Evolutionary conservation across 2,888 invertebrate genomes (phyloP), one percentile per base, ranked within the genome.

Genomic region (Acanthosepion lycidas): DNA sequence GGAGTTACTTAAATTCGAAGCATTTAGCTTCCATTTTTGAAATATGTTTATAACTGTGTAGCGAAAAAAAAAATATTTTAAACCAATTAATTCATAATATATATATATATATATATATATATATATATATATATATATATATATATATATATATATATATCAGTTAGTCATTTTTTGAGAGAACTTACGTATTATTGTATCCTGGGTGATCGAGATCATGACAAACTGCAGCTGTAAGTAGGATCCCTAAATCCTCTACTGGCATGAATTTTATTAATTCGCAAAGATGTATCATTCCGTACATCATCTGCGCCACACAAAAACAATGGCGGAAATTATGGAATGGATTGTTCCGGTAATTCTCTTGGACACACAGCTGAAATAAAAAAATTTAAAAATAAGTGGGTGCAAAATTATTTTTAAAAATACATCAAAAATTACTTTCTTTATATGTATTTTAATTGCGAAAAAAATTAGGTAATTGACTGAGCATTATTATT

Each of bases 271-370:
- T 97, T 96, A 96, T 96, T 26, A 97, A 96, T 55, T 96, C 96
- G 95, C 97, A 97, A 94, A 96, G 95, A 95, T 97, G 96, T n/a
- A 97, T 97, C 96, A 98, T 96, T 3, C 97, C 97, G 95, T 97
- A 97, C 97, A 98, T 98, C 98, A 98, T 98, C 98, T 98, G 98
- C 95, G 98, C 98, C 95, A 98, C 98, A 98, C 98, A 98, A 97
- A 98, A 98, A 97, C 98, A 98, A 97, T 98, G 98, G 96, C 98
- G 98, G 97, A 98, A 98, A 98, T 98, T 98, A 97, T 98, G 98
- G 97, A 98, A 98, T 95, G 98, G 98, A 97, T 98, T 98, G 97
- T 98, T 98, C 97, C 98, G 98, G 98, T 98, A 98, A 96, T 97
- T 97, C 95, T 97, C 97, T 95, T 97, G 97, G 0, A 97, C 97